Percentiles rank a stretch among this genome's conserved stretches.
phyloP scores from a whole-genome alignment of 2,797 vertebrate species.

The Neosilurus mollespiculum region DNA sequence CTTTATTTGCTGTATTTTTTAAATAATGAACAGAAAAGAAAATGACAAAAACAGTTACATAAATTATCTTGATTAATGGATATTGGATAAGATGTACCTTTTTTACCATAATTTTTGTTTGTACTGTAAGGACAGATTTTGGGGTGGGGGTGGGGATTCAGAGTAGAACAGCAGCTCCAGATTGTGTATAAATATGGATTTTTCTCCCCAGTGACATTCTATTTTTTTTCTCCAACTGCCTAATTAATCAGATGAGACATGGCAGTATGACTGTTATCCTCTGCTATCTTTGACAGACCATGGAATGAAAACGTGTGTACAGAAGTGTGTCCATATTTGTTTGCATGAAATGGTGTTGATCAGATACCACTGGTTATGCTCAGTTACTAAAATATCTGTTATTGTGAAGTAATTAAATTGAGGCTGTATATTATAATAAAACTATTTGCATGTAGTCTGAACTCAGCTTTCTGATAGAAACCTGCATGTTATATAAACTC shows the following conservation, averaged over 20 bases:
- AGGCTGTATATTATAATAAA: neutral
- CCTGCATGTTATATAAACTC: neutral
- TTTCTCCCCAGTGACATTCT: constrained; percentile 16
- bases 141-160: neutral
- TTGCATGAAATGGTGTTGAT: neutral
- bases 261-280: neutral
- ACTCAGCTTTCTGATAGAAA: neutral
- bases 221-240: constrained; percentile 24
- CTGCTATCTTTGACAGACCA: constrained; percentile 21
- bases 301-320: neutral
- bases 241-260: constrained; percentile 35
- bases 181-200: constrained; percentile 40
- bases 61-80: no score
- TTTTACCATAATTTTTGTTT: constrained; percentile 7
- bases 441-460: neutral
- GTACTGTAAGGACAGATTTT: constrained; percentile 1
- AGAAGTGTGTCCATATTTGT: neutral
- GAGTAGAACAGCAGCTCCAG: constrained; percentile 25
- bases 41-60: constrained; percentile 48
- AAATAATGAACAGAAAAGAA: constrained; percentile 66
- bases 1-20: constrained; percentile 67
- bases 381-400: neutral
- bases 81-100: neutral
- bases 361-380: neutral
- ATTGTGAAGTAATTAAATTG: neutral